phyloP scores from a whole-genome alignment of 2,113 vertebrate species.

The Labeo rohita region DNA sequence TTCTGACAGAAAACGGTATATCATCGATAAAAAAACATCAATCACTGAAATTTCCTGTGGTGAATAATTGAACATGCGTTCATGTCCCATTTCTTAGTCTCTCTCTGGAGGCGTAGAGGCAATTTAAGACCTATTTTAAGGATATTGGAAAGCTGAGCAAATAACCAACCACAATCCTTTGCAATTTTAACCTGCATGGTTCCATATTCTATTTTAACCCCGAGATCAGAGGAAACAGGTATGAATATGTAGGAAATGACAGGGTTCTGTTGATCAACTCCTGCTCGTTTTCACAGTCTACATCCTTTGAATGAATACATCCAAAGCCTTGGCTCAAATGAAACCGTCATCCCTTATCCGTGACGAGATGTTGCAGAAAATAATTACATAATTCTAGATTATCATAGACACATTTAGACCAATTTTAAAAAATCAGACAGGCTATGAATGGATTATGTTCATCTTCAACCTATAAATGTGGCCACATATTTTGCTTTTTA shows the following conservation, averaged over 20 bases:
- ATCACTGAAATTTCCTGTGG: conserved; percentile 73
- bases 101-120: conserved; percentile 76
- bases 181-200: conserved; percentile 1
- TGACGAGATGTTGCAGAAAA: not conserved
- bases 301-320: not conserved
- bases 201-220: not conserved
- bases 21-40: conserved; percentile 53
- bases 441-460: not conserved
- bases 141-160: conserved; percentile 62
- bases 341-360: not conserved
- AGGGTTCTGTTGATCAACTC: not conserved
- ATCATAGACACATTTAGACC: not conserved
- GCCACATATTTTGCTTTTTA: not conserved
- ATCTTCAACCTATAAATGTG: too few species aligned
- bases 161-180: conserved; percentile 64
- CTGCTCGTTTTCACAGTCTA: conserved; percentile 13
- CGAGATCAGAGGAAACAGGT: not conserved
- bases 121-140: conserved; percentile 68
- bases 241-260: conserved; percentile 2
- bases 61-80: conserved; percentile 81
- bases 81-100: conserved; percentile 59
- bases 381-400: not conserved
- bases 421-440: not conserved
- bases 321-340: not conserved
- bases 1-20: conserved; percentile 48